Evolutionary conservation across 2,888 invertebrate species (phyloP), one percentile per base, ranked within the genome.

Genomic region (Drosophila imparisetae): DNA sequence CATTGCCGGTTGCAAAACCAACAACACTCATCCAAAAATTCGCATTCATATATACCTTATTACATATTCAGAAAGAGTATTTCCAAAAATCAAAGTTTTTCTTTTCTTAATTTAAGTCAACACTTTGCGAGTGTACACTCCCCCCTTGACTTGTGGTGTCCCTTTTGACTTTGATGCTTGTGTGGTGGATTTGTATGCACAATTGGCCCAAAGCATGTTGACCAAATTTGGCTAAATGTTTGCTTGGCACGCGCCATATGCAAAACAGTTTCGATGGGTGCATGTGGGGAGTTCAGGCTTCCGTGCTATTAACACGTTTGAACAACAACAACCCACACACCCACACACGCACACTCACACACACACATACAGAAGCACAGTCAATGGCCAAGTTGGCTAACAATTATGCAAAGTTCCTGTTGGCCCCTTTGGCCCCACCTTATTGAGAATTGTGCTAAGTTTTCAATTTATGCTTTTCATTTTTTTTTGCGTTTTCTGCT

Each of bases 241-340:
- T 78, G 87, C 48, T 52, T 80, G 90, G 91, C 91, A 90, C 90
- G 90, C 91, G 90, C 90, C 90, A 87, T 81, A 87, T 85, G 90
- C 89, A 68, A 83, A 88, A 71, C 65, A 88, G 73, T 78, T 57
- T 30, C 65, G 66, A 38, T 38, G 65, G 70, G 36, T 67, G 66
- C 68, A 64, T 75, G 68, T 62, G 72, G 52, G 66, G 78, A 80
- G 80, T 80, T 86, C 70, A 68, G 68, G 90, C 88, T 91, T 90
- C 91, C 91, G 90, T 88, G 87, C 86, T 79, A 87, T 82, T 85
- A 86, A 83, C 90, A 89, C 86, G 89, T 89, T 76, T 80, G 73
- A 72, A 53, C 58, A 71, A 48, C 61, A 53, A 34, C 36, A 49
- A 49, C 10, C 27, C 58, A 36, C 36, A 42, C 30, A 21, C 42